Evolutionary conservation across 2,797 vertebrate species (phyloP).

Genomic region (Myotis myotis): DNA sequence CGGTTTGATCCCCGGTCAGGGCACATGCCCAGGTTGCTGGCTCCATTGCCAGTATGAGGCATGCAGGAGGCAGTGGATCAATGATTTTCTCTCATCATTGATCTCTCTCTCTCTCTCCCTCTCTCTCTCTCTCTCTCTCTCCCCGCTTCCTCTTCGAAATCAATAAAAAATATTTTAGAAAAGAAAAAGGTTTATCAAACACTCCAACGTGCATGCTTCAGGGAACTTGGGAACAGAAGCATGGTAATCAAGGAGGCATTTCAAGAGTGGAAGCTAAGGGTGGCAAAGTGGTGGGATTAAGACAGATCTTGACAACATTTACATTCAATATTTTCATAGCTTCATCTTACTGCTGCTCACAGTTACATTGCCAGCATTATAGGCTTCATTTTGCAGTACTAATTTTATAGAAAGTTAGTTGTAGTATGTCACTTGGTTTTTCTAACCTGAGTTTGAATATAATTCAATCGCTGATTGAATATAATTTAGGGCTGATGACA

Average conservation of each 20-base stretch:
- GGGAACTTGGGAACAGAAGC: background rate
- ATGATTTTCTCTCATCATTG: too few species aligned
- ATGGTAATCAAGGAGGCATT: background rate
- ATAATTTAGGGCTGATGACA: background rate
- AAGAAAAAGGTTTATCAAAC: background rate
- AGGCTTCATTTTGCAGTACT: background rate
- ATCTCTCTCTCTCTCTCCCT: too few species aligned
- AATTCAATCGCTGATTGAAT: slow-evolving; percentile 10
- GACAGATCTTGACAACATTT: slow-evolving; percentile 6
- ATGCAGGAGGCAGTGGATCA: too few species aligned
- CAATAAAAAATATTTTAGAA: too few species aligned
- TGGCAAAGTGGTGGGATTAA: background rate
- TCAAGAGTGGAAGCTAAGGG: background rate
- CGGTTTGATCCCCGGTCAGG: too few species aligned
- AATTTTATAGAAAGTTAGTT: slow-evolving; percentile 47
- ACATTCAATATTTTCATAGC: slow-evolving; percentile 50
- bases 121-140: too few species aligned
- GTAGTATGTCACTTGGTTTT: slow-evolving; percentile 12
- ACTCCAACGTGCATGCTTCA: background rate
- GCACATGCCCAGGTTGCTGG: too few species aligned
- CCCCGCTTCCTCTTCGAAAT: too few species aligned
- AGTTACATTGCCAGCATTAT: background rate
- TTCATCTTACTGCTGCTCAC: slow-evolving; percentile 32
- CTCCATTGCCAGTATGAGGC: too few species aligned
- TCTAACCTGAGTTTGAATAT: slow-evolving; percentile 41